phyloP scores from a whole-genome alignment of 1,140 invertebrate species.

The Orussus abietinus region DNA sequence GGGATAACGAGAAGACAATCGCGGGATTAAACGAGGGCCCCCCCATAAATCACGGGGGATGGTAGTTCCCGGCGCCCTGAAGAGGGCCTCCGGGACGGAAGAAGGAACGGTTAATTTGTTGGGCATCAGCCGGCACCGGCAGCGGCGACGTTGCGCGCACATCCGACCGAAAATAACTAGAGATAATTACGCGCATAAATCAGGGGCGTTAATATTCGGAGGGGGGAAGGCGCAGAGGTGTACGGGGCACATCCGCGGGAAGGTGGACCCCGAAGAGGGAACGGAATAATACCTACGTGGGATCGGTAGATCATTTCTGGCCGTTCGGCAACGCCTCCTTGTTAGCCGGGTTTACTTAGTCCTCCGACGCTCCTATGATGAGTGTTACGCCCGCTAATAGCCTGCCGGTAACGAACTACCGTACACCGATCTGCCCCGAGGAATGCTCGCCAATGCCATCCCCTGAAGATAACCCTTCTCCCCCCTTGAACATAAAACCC shows the following conservation, averaged over 20 bases:
- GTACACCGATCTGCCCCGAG: constrained; percentile 29
- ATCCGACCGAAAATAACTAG: constrained; percentile 46
- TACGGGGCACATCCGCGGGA: constrained; percentile 21
- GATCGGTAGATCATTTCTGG: constrained; percentile 49
- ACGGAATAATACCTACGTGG: constrained; percentile 38
- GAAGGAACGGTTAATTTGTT: constrained; percentile 42
- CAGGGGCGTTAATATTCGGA: constrained; percentile 51
- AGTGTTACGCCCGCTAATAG: constrained; percentile 52
- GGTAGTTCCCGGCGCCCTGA: neutral
- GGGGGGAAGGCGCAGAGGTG: constrained; percentile 17
- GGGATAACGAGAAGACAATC: constrained; percentile 27
- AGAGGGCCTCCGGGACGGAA: constrained; percentile 5
- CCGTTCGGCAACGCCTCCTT: constrained; percentile 48
- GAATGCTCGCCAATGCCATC: no score
- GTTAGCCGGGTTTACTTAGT: constrained; percentile 36
- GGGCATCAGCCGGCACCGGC: constrained; percentile 40
- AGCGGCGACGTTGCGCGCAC: constrained; percentile 30
- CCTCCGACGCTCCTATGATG: constrained; percentile 34
- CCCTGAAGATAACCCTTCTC: no score
- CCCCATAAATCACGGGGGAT: constrained; percentile 31
- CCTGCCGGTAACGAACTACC: constrained; percentile 48
- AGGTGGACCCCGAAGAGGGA: constrained; percentile 16
- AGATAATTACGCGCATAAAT: constrained; percentile 55
- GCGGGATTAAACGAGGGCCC: constrained; percentile 25
- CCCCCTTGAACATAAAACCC: no score